Evolutionary conservation across 1,140 invertebrate genomes (phyloP), one percentile per base, ranked within the genome.

Genomic region (Conopomorpha cramerella): DNA sequence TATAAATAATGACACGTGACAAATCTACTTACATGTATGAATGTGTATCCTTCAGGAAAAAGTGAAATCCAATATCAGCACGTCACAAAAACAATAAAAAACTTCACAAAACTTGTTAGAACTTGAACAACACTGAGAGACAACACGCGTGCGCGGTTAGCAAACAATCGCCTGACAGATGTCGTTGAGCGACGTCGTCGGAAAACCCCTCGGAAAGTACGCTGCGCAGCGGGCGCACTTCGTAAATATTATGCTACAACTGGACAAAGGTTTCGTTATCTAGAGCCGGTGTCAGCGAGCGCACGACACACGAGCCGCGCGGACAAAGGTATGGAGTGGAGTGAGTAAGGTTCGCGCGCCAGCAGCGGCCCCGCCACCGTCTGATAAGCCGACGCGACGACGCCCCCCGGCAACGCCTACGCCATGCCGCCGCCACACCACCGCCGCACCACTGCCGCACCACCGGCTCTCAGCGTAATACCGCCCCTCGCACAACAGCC

Each of bases 251-350:
- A 66, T 50, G 58, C 49, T 57, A 41, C 57, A 57, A 46, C 64
- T 67, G 66, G 70, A 74, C 70, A 74, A 74, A 74, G 66, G 70
- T 68, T 74, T 68, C 65, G 64, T 65, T 70, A 67, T 68, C 59
- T 68, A 65, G 63, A 66, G 62, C 60, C 55, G 54, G 50, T 58
- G 65, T 51, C 55, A 61, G 62, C 43, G 55, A 57, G 45, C 56
- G 49, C 46, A 4, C 6, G 10, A 7, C 4, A 61, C 51, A 60
- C 63, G 50, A 60, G 45, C 37, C 51, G 60, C 66, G 52, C 70
- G 70, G 60, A 34, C 66, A 62, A 61, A 57, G 64, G 51, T 54
- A 45, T 45, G 64, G 44, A 55, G 66, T 65, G 62, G 64, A 73
- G 66, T 73, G 68, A 68, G 68, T 66, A 62, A 71, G 62, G 66